Conservation (phyloP, 1,140 invertebrate genomes). For the Nephotettix cincticeps region DNA sequence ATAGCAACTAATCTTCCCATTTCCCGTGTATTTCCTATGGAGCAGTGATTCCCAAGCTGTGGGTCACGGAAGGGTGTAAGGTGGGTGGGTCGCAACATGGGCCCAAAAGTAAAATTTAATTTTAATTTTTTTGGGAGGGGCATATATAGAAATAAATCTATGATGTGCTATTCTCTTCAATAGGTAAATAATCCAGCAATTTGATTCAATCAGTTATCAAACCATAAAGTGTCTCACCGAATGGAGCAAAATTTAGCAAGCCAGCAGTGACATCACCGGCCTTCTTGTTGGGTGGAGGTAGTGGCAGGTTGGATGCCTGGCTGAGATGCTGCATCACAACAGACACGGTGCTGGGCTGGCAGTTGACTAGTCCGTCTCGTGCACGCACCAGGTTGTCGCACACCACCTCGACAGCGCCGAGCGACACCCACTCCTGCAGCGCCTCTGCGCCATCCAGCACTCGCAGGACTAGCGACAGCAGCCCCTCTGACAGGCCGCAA, state of each 20-base stretch:
- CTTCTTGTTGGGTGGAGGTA: not conserved
- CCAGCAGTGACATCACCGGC: not conserved
- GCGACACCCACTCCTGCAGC: slow-evolving; percentile 62
- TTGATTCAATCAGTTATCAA: too few relatives aligned
- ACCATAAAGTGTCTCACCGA: slow-evolving; percentile 54
- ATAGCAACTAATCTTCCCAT: too few relatives aligned
- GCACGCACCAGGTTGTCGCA: slow-evolving; percentile 50
- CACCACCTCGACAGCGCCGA: slow-evolving; percentile 51
- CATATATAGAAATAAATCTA: too few relatives aligned
- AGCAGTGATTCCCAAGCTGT: too few relatives aligned
- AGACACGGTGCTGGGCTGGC: slow-evolving; percentile 51
- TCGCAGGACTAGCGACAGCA: slow-evolving; percentile 71
- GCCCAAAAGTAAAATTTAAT: too few relatives aligned
- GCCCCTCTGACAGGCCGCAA: slow-evolving; percentile 64
- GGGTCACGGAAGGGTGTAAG: too few relatives aligned
- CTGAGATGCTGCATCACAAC: slow-evolving; percentile 67
- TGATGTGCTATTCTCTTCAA: too few relatives aligned
- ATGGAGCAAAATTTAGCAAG: slow-evolving; percentile 84
- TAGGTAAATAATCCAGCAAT: too few relatives aligned
- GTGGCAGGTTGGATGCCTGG: slow-evolving; percentile 43
- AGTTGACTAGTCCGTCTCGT: slow-evolving; percentile 52
- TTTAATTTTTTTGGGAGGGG: too few relatives aligned
- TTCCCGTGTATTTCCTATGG: too few relatives aligned
- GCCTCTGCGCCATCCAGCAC: slow-evolving; percentile 68
- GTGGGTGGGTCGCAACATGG: too few relatives aligned